These are phyloP conservation scores for Rhogogaster chlorosoma DNA, from an alignment of 2,888 invertebrate species.

Conservation along the genomic window DNA sequence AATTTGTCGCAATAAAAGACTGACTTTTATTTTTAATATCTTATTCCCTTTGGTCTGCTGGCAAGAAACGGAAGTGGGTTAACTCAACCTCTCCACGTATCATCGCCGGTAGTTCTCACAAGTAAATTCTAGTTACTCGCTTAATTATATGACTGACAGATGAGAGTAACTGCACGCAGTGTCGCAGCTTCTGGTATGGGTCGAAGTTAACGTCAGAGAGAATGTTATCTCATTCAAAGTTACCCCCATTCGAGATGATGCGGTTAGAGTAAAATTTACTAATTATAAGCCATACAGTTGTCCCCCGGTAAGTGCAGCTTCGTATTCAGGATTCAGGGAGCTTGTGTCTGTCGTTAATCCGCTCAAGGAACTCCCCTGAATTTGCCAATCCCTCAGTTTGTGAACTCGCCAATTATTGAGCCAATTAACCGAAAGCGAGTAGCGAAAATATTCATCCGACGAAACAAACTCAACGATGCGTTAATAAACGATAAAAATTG, in stretches of 20 bases:
- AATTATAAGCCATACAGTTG: conserved; percentile 6
- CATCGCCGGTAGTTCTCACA: background rate
- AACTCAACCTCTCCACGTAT: background rate
- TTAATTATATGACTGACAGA: conserved; percentile 4
- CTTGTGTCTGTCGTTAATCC: background rate
- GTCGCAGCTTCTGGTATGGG: too few relatives aligned
- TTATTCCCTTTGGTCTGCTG: background rate
- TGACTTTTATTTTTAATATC: background rate
- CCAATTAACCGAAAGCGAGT: background rate
- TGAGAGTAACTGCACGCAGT: background rate
- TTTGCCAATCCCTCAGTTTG: background rate
- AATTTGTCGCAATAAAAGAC: background rate
- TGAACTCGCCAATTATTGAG: background rate
- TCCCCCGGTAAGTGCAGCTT: background rate
- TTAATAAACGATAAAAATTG: background rate
- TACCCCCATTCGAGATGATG: conserved; percentile 7
- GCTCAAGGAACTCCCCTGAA: background rate
- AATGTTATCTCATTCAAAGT: conserved; percentile 35
- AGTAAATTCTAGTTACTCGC: background rate
- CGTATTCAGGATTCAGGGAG: background rate
- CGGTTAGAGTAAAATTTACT: conserved; percentile 2
- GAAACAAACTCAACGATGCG: background rate
- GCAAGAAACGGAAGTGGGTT: background rate
- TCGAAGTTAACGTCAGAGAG: conserved; percentile 11
- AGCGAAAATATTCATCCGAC: background rate